Conservation (phyloP, 2,113 vertebrate species). For the Todiramphus chloris region DNA sequence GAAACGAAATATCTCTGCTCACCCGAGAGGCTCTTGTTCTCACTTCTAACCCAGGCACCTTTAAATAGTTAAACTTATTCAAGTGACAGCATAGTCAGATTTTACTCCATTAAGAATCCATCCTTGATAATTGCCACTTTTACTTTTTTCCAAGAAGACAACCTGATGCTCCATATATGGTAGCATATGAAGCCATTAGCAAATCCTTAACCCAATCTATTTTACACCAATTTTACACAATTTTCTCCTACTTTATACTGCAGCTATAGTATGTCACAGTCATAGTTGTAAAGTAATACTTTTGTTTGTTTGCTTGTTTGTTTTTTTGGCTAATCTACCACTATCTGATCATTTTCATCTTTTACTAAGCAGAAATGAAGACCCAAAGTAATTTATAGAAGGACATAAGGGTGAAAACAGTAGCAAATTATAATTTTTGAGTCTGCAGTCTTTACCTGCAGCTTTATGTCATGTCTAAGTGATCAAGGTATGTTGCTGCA, state of each 20-base stretch:
- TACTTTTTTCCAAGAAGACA: background rate
- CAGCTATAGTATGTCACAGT: background rate
- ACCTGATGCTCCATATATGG: accelerated
- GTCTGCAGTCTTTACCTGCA: background rate
- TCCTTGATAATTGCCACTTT: background rate
- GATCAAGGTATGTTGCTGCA: background rate
- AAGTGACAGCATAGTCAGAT: background rate
- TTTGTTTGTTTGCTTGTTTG: background rate
- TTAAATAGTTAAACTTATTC: background rate
- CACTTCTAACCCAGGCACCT: background rate
- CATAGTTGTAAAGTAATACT: background rate
- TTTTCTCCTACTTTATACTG: background rate
- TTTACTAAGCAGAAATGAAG: background rate
- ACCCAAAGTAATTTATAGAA: background rate
- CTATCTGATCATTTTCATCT: background rate
- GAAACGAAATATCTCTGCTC: background rate
- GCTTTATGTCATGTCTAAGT: background rate
- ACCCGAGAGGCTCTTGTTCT: background rate
- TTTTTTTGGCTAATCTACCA: background rate
- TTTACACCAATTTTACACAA: background rate
- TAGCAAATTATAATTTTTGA: background rate
- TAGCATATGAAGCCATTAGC: background rate
- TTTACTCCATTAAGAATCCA: background rate
- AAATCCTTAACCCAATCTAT: background rate
- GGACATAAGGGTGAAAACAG: background rate